Percentiles rank a stretch among this genome's conserved stretches.
phyloP scores from a whole-genome alignment of 2,888 invertebrate species.

The Perithous albicinctus region DNA sequence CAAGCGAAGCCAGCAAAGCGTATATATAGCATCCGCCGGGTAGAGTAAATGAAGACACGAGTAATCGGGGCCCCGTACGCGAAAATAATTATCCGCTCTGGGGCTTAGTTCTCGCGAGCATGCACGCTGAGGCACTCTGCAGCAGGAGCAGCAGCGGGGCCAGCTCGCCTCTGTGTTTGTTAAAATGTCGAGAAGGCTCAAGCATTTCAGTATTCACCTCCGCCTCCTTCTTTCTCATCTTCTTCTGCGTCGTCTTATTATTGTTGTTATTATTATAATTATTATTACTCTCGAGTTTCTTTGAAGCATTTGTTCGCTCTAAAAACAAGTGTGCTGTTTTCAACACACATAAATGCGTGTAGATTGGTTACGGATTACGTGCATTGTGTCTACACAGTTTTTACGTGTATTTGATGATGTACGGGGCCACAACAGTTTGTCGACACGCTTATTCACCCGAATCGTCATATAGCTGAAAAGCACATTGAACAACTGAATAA shows the following conservation, averaged over 20 bases:
- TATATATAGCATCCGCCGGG: slow-evolving; percentile 65
- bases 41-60: slow-evolving; percentile 82
- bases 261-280: slow-evolving; percentile 27
- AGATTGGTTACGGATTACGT: too few relatives aligned
- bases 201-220: slow-evolving; percentile 72
- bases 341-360: too few relatives aligned
- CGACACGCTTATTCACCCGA: too few relatives aligned
- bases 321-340: not conserved
- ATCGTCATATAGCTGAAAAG: too few relatives aligned
- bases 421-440: too few relatives aligned
- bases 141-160: slow-evolving; percentile 13
- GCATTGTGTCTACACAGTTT: too few relatives aligned
- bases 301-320: slow-evolving; percentile 5
- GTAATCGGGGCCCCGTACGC: slow-evolving; percentile 77
- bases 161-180: slow-evolving; percentile 76
- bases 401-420: too few relatives aligned
- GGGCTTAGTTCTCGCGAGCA: slow-evolving; percentile 64
- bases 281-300: not conserved
- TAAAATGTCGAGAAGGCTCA: slow-evolving; percentile 79
- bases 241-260: slow-evolving; percentile 48
- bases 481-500: too few relatives aligned
- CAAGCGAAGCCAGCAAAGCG: slow-evolving; percentile 46
- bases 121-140: slow-evolving; percentile 65
- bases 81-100: slow-evolving; percentile 83
- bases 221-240: slow-evolving; percentile 66